Evolutionary conservation across 2,888 invertebrate species (phyloP).

Genomic region (Fragum whitleyi): DNA sequence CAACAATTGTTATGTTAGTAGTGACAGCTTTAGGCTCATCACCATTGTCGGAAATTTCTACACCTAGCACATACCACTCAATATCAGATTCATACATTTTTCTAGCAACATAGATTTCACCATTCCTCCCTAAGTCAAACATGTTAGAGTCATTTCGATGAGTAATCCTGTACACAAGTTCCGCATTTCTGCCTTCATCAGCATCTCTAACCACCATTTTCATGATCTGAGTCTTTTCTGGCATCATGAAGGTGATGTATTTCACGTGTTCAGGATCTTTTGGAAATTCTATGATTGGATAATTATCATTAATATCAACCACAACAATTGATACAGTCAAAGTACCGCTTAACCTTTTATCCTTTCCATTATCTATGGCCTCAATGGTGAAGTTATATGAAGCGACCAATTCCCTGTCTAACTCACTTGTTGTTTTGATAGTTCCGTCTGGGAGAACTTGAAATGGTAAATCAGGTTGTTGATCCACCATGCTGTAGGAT

Average conservation of each 20-base stretch:
- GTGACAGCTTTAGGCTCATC: slow-evolving; percentile 59
- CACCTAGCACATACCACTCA: slow-evolving; percentile 66
- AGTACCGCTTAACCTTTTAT: slow-evolving; percentile 68
- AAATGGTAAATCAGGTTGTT: slow-evolving; percentile 68
- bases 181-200: slow-evolving; percentile 75
- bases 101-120: slow-evolving; percentile 62
- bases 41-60: slow-evolving; percentile 74
- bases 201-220: slow-evolving; percentile 71
- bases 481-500: slow-evolving; percentile 58
- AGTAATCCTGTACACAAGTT: slow-evolving; percentile 70
- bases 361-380: slow-evolving; percentile 76
- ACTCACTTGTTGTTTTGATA: slow-evolving; percentile 64
- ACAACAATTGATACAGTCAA: slow-evolving; percentile 76
- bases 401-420: slow-evolving; percentile 75
- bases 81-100: slow-evolving; percentile 62
- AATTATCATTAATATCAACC: slow-evolving; percentile 80
- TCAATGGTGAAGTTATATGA: slow-evolving; percentile 75
- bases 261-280: slow-evolving; percentile 71
- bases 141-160: slow-evolving; percentile 69
- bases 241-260: slow-evolving; percentile 70
- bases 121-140: slow-evolving; percentile 68
- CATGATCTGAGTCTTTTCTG: slow-evolving; percentile 71
- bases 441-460: slow-evolving; percentile 73
- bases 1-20: slow-evolving; percentile 64
- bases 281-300: slow-evolving; percentile 78